A percentile compares a stretch with the other conserved stretches of the same genome.
Conservation (phyloP, 2,888 invertebrate species). For the Gisinianus flammeolus region DNA sequence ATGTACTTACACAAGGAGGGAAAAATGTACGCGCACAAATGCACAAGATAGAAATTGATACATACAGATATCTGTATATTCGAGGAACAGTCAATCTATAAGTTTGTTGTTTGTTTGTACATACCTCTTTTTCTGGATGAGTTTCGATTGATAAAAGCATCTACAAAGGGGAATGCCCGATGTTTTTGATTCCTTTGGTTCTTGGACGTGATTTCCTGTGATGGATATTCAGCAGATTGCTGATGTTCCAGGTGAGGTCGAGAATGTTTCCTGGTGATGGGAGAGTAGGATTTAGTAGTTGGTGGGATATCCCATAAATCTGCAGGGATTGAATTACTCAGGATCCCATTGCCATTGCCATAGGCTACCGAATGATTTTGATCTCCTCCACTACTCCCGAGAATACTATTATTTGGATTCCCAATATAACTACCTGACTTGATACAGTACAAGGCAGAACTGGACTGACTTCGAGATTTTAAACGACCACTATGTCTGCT, state of each 20-base stretch:
- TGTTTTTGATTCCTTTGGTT: slow-evolving; percentile 31
- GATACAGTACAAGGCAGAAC: slow-evolving; percentile 56
- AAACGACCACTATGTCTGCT: slow-evolving; percentile 55
- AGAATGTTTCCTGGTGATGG: slow-evolving; percentile 43
- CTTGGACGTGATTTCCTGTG: neutral
- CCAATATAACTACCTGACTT: slow-evolving; percentile 30
- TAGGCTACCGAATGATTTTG: slow-evolving; percentile 17
- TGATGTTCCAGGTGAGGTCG: slow-evolving; percentile 32
- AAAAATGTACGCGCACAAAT: too few relatives aligned
- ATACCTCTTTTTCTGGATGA: slow-evolving; percentile 36
- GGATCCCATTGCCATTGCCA: slow-evolving; percentile 42
- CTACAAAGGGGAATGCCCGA: slow-evolving; percentile 21
- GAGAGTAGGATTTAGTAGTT: slow-evolving; percentile 54
- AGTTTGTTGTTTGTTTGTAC: too few relatives aligned
- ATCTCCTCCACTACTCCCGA: slow-evolving; percentile 14
- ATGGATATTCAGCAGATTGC: slow-evolving; percentile 33
- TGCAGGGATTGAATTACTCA: slow-evolving; percentile 56
- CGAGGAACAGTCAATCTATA: too few relatives aligned
- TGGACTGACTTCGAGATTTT: slow-evolving; percentile 57
- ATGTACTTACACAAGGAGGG: too few relatives aligned
- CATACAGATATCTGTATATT: too few relatives aligned
- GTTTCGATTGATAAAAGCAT: slow-evolving; percentile 26
- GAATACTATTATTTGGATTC: neutral
- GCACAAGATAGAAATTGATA: too few relatives aligned
- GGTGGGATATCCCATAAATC: slow-evolving; percentile 57